These are phyloP conservation scores for Prinia subflava DNA, from an alignment of 2,113 vertebrate species.

Conservation along the genomic window DNA sequence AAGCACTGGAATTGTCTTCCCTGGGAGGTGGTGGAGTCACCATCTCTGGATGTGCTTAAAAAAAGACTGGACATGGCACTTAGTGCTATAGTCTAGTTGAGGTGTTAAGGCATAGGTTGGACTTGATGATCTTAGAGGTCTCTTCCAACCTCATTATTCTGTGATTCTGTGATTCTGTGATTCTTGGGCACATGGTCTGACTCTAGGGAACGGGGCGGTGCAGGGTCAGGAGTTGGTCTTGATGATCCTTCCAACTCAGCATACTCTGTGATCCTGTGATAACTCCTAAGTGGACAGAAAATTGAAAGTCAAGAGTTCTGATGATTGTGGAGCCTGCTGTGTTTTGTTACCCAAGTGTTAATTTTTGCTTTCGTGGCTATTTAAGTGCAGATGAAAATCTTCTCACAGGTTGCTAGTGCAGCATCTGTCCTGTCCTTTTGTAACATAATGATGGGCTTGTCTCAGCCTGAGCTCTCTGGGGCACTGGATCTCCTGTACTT, in stretches of 20 bases:
- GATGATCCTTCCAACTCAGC: not conserved
- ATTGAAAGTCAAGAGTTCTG: not conserved
- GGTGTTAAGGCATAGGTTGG: no score
- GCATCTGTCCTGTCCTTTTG: not conserved
- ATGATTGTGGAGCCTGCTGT: not conserved
- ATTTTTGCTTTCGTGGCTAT: not conserved
- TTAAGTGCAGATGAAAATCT: not conserved
- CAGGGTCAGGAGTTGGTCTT: not conserved
- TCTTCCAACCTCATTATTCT: no score
- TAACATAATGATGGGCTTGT: not conserved
- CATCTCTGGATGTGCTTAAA: no score
- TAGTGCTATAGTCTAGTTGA: no score
- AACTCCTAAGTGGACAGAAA: not conserved
- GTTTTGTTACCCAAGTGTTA: not conserved
- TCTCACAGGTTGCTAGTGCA: not conserved
- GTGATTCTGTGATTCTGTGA: no score
- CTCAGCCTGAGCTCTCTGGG: not conserved
- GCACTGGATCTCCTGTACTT: not conserved
- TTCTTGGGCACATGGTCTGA: rapidly evolving
- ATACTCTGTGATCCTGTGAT: not conserved
- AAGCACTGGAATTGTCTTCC: no score
- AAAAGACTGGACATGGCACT: no score
- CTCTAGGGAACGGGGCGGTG: not conserved
- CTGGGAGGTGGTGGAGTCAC: no score
- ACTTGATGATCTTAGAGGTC: no score